Conservation (phyloP, 2,888 invertebrate species). For the Polyommatus iphigenia region DNA sequence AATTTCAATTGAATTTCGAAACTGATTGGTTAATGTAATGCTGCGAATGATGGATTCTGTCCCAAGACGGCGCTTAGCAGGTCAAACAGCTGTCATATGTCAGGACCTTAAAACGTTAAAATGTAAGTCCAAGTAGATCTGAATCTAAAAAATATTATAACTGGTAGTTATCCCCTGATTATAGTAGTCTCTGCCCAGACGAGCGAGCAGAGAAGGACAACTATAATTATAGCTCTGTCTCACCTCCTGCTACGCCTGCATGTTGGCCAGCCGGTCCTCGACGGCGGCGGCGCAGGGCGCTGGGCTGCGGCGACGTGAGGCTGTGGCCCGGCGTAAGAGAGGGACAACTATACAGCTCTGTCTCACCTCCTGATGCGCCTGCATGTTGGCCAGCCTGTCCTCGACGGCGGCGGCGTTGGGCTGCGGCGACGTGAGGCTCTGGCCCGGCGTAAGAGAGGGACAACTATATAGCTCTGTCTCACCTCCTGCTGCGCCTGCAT, state of each 20-base stretch:
- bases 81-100: too few species aligned
- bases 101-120: neutral
- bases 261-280: constrained; percentile 85
- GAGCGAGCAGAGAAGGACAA: too few species aligned
- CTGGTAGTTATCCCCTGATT: too few species aligned
- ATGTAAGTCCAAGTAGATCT: too few species aligned
- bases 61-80: too few species aligned
- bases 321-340: constrained; percentile 88
- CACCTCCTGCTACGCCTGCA: constrained; percentile 86
- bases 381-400: constrained; percentile 84
- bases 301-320: constrained; percentile 84
- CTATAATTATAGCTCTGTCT: neutral
- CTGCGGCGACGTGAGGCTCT: constrained; percentile 86
- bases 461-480: neutral
- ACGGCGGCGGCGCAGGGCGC: constrained; percentile 74
- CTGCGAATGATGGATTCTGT: too few species aligned
- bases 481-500: constrained; percentile 86
- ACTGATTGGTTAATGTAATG: too few species aligned
- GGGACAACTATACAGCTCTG: too few species aligned
- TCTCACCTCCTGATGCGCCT: constrained; percentile 84
- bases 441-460: constrained; percentile 85
- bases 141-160: too few species aligned
- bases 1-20: too few species aligned
- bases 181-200: too few species aligned
- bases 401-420: constrained; percentile 81